Base-by-base conservation (phyloP, 64 coral and sea anemone genomes). In the Montipora cactus region DNA sequence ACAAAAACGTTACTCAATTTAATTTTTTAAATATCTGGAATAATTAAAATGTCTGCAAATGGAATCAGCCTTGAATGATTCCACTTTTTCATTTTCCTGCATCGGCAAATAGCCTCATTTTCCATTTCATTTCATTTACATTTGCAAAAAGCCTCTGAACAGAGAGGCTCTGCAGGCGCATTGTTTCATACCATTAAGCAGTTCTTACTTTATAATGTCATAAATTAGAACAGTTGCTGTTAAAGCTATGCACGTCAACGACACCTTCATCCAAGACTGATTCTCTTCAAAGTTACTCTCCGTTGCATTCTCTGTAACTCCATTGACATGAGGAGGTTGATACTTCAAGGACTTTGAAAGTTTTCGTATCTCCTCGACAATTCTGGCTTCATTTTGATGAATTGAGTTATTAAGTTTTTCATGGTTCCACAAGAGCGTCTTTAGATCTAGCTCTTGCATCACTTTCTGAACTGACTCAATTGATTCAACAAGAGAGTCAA, bases 211-310 rank as follows among this genome's bases (percentile, higher is more conserved):
- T 3, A 71, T 4, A 20, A 86, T 45, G 18, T 86, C 82, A 72
- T 72, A 47, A 18, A 86, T 9, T 11, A 86, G 64, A 72, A 49
- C 18, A 86, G 66, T 22, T 71, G 64, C 82, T 50, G 82, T 71
- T 16, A 86, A 71, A 10, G 46, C 59, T 20, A 59, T 86, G 46
- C 82, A 71, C 13, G 71, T 8, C 19, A 72, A 6, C 21, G 82
- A 71, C 7, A 64, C 82, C 16, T 86, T 86, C 4, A 11, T 49
- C 82, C 82, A 86, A 62, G 64, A 86, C 45, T 86, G 46, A 71
- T 21, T 20, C 49, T 72, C 71, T 70, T 71, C 82, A 0, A 22
- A 47, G 20, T 71, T 49, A 47, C 67, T 67, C 4, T 86, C 14
- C 5, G 46, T 19, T 21, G n/a, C 20, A 71, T 16, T 45, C 8